These are phyloP conservation scores for Hippocampus kuda DNA, from an alignment of 2,797 vertebrate genomes.

Conservation along the genomic window DNA sequence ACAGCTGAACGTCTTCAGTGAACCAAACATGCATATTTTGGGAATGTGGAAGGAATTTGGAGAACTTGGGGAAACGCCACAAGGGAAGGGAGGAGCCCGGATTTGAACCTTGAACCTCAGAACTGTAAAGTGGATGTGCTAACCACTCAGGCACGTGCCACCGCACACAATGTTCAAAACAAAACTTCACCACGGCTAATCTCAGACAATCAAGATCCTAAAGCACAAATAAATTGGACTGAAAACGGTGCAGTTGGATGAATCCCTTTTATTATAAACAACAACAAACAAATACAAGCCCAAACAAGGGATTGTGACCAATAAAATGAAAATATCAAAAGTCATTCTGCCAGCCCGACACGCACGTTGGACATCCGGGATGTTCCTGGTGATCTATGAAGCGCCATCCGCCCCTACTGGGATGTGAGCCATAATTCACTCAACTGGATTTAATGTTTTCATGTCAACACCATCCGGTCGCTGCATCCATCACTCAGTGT, in stretches of 20 bases:
- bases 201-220: neutral
- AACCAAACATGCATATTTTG: too few relatives aligned
- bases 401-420: neutral
- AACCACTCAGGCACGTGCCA: neutral
- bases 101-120: too few relatives aligned
- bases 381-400: neutral
- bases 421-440: conserved; percentile 7
- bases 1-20: too few relatives aligned
- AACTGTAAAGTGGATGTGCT: neutral
- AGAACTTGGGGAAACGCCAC: too few relatives aligned
- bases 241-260: neutral
- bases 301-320: neutral
- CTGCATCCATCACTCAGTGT: conserved; percentile 6
- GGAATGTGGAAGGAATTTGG: too few relatives aligned
- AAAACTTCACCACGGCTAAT: neutral
- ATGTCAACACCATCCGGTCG: conserved; percentile 2
- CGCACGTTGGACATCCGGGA: neutral
- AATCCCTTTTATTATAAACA: neutral
- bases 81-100: too few relatives aligned
- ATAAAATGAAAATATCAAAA: neutral
- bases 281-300: neutral
- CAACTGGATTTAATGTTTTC: conserved; percentile 3
- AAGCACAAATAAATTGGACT: neutral
- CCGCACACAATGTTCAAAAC: too few relatives aligned
- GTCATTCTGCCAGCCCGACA: neutral